Conservation (phyloP, 2,113 vertebrate species). For the Mungos mungo region DNA sequence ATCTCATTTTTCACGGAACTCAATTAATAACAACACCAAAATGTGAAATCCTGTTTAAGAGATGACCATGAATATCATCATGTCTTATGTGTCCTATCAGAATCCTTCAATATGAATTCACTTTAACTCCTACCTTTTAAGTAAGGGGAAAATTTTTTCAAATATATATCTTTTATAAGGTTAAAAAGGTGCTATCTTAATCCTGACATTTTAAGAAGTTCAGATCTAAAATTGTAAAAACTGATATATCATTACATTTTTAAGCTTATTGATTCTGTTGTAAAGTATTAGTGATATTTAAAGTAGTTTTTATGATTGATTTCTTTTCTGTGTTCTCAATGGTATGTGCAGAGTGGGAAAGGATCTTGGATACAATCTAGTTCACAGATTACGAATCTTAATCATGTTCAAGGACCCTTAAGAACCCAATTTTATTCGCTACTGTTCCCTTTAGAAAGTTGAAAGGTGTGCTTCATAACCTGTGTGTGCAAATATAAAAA, state of each 20-base stretch:
- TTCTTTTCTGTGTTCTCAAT: neutral
- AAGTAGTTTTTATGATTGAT: neutral
- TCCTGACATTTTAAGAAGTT: neutral
- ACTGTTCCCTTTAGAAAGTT: neutral
- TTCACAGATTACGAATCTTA: neutral
- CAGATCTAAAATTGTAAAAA: neutral
- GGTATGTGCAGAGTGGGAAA: neutral
- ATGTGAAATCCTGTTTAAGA: neutral
- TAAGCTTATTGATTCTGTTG: neutral
- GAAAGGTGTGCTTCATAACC: neutral
- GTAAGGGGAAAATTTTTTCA: neutral
- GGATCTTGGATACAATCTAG: neutral
- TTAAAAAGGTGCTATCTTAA: neutral
- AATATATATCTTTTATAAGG: neutral
- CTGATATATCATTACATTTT: neutral
- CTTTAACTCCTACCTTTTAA: neutral
- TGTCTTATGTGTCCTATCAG: neutral
- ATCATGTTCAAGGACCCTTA: neutral
- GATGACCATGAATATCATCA: neutral
- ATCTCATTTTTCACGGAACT: neutral
- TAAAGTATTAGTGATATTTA: conserved; percentile 4
- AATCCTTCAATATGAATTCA: neutral
- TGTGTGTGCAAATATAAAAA: neutral
- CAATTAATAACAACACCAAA: neutral
- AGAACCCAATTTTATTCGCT: neutral